Evolutionary conservation across 2,113 vertebrate genomes (phyloP).

Genomic region (Pteropus alecto): DNA sequence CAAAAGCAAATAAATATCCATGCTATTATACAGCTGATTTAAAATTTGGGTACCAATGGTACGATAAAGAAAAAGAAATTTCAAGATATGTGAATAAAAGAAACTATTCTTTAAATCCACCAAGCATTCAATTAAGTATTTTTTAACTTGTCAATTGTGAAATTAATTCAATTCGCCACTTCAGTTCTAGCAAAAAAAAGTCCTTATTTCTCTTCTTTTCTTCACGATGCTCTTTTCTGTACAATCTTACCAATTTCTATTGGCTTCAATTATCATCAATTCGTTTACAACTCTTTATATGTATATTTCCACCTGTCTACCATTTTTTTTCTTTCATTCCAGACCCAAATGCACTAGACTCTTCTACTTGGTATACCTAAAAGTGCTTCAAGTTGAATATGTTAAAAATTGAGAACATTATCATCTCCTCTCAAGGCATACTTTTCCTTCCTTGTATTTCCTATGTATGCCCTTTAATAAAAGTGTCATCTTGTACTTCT

Average conservation of each 20-base stretch:
- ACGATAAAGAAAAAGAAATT: not conserved
- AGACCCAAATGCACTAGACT: not conserved
- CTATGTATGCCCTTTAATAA: not conserved
- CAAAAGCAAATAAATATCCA: not conserved
- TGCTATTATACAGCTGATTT: not conserved
- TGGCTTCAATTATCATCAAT: not conserved
- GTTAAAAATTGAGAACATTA: not conserved
- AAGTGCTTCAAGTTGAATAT: not conserved
- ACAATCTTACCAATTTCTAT: not conserved
- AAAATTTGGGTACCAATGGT: not conserved
- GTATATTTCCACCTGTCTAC: not conserved
- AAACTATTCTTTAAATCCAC: not conserved
- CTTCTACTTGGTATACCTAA: not conserved
- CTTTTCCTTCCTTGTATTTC: not conserved
- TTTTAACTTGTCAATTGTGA: not conserved
- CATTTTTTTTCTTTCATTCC: not conserved
- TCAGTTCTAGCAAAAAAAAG: not conserved
- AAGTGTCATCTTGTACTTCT: not conserved
- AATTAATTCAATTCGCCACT: not conserved
- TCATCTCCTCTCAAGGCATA: not conserved
- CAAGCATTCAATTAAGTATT: not conserved
- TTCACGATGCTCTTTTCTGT: not conserved
- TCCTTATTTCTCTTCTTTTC: not conserved
- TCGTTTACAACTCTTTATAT: not conserved
- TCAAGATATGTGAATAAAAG: not conserved